Evolutionary conservation across 2,888 invertebrate species (phyloP).

Genomic region (Leptura quadrifasciata): DNA sequence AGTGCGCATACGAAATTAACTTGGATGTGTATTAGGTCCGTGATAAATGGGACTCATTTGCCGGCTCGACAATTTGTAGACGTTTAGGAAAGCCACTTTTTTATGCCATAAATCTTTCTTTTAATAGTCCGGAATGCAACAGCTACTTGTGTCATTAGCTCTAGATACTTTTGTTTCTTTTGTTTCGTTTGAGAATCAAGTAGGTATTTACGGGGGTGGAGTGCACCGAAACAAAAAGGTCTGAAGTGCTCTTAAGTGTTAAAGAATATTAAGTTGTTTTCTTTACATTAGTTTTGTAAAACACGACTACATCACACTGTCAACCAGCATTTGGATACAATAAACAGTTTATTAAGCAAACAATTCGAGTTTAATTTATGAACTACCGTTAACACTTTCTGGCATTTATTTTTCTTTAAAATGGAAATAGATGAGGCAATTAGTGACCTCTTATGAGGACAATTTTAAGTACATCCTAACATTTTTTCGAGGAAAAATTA

Average conservation of each 20-base stretch:
- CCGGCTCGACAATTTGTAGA: conserved; percentile 75
- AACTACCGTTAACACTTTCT: conserved; percentile 14
- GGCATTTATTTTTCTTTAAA: conserved; percentile 2
- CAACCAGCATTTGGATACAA: conserved; percentile 26
- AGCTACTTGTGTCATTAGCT: conserved; percentile 45
- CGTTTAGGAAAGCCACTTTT: conserved; percentile 73
- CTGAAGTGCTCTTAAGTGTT: conserved; percentile 28
- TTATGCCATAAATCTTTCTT: conserved; percentile 73
- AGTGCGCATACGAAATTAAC: conserved; percentile 68
- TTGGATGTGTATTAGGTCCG: conserved; percentile 69
- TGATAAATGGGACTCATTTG: conserved; percentile 73
- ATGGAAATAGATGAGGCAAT: not conserved
- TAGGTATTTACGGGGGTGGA: conserved; percentile 38
- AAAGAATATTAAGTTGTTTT: conserved; percentile 27
- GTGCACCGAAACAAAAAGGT: conserved; percentile 14
- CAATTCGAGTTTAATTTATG: conserved; percentile 31
- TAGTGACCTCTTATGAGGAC: not conserved
- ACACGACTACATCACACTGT: conserved; percentile 31
- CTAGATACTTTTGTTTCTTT: conserved; percentile 40
- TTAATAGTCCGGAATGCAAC: conserved; percentile 70
- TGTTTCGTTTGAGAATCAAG: conserved; percentile 28
- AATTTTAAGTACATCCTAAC: not conserved
- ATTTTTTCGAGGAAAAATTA: not conserved
- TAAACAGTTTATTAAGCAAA: conserved; percentile 31
- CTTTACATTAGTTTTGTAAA: conserved; percentile 25